Conservation (phyloP, 2,797 vertebrate species). For the Bufotes viridis region DNA sequence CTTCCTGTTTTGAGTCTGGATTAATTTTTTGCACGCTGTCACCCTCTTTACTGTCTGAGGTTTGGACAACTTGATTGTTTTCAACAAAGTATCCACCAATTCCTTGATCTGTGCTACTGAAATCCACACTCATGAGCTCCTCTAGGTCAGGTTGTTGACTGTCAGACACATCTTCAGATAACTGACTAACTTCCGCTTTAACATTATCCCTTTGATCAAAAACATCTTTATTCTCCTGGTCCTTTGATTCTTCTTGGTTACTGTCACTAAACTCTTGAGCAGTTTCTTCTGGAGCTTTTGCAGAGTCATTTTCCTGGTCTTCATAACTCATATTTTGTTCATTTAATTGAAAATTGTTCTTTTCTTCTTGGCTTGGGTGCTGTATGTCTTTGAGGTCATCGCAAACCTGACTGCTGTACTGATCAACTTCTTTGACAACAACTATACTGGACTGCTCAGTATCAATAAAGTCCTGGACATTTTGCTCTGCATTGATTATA, state of each 20-base stretch:
- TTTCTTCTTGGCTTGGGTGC: not conserved
- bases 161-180: not conserved
- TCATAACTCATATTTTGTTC: not conserved
- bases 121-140: not conserved
- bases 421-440: constrained; percentile 17
- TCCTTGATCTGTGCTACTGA: not conserved
- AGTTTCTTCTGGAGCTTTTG: constrained; percentile 9
- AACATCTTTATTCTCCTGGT: not conserved
- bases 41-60: not conserved
- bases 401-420: not conserved
- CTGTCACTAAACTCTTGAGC: not conserved
- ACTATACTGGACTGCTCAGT: not conserved
- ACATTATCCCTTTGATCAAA: not conserved
- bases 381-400: not conserved
- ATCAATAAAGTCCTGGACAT: not conserved
- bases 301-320: not conserved
- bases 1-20: not conserved
- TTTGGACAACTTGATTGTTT: not conserved
- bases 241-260: not conserved
- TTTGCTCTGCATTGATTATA: not conserved
- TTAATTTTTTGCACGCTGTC: not conserved
- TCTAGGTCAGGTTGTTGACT: not conserved
- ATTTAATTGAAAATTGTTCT: constrained; percentile 5
- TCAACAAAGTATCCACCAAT: not conserved
- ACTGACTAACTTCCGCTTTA: not conserved